Percentiles rank a stretch among this genome's conserved stretches.
These are phyloP conservation scores for Ormyrus nitidulus DNA, from an alignment of 2,888 invertebrate genomes.

Conservation along the genomic window DNA sequence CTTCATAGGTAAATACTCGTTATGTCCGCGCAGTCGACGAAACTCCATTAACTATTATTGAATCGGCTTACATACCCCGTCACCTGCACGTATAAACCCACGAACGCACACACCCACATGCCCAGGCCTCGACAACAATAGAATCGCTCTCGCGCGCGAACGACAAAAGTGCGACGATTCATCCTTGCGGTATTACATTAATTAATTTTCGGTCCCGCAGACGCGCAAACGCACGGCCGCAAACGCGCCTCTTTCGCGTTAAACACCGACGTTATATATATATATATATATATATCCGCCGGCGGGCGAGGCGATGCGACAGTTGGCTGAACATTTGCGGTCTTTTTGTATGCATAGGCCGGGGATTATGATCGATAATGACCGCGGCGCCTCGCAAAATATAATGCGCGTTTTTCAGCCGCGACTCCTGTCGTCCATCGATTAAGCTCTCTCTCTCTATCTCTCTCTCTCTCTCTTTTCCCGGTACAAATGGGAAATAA, in stretches of 20 bases:
- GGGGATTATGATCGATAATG: conserved; percentile 34
- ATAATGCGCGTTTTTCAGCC: not conserved
- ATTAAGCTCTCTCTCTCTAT: not conserved
- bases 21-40: conserved; percentile 18
- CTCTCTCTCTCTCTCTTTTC: not conserved
- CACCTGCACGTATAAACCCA: not conserved
- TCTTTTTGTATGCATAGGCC: conserved; percentile 23
- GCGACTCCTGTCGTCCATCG: not conserved
- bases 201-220: conserved; percentile 35
- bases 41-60: conserved; percentile 49
- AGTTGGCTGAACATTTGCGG: conserved; percentile 53
- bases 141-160: not conserved
- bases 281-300: not conserved
- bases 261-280: not conserved
- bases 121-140: conserved; percentile 11
- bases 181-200: conserved; percentile 21
- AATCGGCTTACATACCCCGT: conserved; percentile 9
- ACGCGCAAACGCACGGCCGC: not conserved
- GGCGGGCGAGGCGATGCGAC: conserved; percentile 26
- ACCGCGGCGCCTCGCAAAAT: not conserved
- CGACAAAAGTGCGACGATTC: conserved; percentile 29
- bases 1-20: conserved; percentile 41
- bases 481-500: not conserved
- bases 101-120: not conserved
- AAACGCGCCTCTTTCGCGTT: too few species aligned